phyloP scores from a whole-genome alignment of 2,113 vertebrate genomes.

The Anhinga anhinga region DNA sequence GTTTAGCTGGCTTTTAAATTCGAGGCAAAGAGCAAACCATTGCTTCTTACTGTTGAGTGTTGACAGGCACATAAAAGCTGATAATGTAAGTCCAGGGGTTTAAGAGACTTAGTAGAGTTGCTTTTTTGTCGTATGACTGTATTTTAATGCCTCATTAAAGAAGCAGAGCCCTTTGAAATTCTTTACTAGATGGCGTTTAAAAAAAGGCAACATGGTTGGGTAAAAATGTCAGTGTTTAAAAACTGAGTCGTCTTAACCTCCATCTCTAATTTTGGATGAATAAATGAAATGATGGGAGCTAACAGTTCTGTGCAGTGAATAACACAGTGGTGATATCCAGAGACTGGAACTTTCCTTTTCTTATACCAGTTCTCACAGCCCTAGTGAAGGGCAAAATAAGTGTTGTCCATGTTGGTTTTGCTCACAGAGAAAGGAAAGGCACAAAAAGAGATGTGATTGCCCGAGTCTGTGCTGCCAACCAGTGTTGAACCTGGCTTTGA shows the following conservation, averaged over 20 bases:
- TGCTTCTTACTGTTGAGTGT: conserved; percentile 75
- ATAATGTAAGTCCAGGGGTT: conserved; percentile 83
- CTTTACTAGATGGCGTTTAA: conserved; percentile 60
- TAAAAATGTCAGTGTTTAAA: conserved; percentile 54
- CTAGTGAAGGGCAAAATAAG: neutral
- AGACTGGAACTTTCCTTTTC: neutral
- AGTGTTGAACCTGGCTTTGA: neutral
- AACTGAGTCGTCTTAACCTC: neutral
- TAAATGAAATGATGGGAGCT: neutral
- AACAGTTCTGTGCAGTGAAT: neutral
- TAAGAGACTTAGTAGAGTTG: conserved; percentile 76
- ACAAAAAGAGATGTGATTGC: neutral
- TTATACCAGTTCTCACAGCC: neutral
- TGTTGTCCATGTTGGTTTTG: neutral
- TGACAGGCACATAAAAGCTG: conserved; percentile 90
- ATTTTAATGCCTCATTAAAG: conserved; percentile 76
- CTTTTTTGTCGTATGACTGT: conserved; percentile 79
- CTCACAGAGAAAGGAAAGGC: neutral
- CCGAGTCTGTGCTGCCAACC: neutral
- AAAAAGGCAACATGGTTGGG: conserved; percentile 10
- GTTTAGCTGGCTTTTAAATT: conserved; percentile 74
- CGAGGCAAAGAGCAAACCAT: conserved; percentile 65
- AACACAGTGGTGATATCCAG: neutral
- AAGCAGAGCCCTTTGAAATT: conserved; percentile 66
- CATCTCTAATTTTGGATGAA: conserved; percentile 3